Percentiles rank a stretch among this genome's conserved stretches.
Conservation (phyloP, 2,888 invertebrate species). For the Therioaphis trifolii region DNA sequence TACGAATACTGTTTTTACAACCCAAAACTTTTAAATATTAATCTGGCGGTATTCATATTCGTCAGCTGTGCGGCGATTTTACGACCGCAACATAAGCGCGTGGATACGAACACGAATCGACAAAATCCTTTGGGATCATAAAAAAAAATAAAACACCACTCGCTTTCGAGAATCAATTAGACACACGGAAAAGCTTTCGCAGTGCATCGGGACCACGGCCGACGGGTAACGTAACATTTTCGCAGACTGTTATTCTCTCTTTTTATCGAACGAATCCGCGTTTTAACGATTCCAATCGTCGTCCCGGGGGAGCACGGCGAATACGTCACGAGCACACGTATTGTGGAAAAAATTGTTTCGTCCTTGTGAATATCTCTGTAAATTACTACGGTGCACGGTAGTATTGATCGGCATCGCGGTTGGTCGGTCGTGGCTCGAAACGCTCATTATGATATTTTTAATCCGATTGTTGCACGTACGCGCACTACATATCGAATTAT, state of each 20-base stretch:
- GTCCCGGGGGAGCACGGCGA: not conserved
- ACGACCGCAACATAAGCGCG: conserved; percentile 5
- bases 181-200: not conserved
- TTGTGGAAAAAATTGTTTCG: not conserved
- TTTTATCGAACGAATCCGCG: too few species aligned
- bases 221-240: too few species aligned
- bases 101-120: not conserved
- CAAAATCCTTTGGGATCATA: not conserved
- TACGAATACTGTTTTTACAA: conserved; percentile 44
- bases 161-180: not conserved
- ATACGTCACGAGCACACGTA: not conserved
- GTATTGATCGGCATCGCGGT: conserved; percentile 3
- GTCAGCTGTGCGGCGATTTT: conserved; percentile 29
- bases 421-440: not conserved
- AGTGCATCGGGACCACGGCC: not conserved
- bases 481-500: conserved; percentile 13
- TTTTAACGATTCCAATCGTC: too few species aligned
- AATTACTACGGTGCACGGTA: not conserved
- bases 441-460: conserved; percentile 26
- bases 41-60: conserved; percentile 26
- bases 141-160: too few species aligned
- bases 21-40: conserved; percentile 53
- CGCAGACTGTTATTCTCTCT: too few species aligned
- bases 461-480: not conserved
- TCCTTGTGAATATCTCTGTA: too few species aligned